Evolutionary conservation across 2,113 vertebrate genomes (phyloP).

Genomic region (Isurus oxyrinchus): DNA sequence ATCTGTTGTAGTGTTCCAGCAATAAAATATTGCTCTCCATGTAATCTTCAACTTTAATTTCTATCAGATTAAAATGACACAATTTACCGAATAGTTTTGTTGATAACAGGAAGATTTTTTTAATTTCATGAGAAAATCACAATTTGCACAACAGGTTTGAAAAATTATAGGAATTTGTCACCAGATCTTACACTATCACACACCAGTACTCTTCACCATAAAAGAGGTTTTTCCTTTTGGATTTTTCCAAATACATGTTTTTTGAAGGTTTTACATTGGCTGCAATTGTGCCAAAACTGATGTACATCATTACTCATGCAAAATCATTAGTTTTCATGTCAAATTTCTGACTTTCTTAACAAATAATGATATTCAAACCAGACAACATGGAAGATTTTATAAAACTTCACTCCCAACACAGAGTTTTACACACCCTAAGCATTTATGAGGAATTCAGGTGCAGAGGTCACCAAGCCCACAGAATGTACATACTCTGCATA

Average conservation of each 20-base stretch:
- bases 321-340: background rate
- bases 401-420: background rate
- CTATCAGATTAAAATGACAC: background rate
- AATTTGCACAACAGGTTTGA: background rate
- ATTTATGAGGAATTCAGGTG: background rate
- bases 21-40: background rate
- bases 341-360: background rate
- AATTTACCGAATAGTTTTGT: background rate
- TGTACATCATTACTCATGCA: background rate
- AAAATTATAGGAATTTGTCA: background rate
- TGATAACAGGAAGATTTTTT: background rate
- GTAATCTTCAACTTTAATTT: background rate
- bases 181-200: background rate
- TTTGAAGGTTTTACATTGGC: background rate
- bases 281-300: background rate
- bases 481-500: background rate
- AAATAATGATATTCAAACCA: background rate
- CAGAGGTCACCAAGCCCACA: background rate
- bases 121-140: background rate
- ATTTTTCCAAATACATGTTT: background rate
- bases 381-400: background rate
- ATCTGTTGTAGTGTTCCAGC: background rate
- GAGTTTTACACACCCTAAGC: background rate
- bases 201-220: background rate
- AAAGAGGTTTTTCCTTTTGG: background rate